A percentile compares a stretch with the other conserved stretches of the same genome.
These are phyloP conservation scores for Myxocyprinus asiaticus DNA, from an alignment of 2,113 vertebrate genomes.

Conservation along the genomic window DNA sequence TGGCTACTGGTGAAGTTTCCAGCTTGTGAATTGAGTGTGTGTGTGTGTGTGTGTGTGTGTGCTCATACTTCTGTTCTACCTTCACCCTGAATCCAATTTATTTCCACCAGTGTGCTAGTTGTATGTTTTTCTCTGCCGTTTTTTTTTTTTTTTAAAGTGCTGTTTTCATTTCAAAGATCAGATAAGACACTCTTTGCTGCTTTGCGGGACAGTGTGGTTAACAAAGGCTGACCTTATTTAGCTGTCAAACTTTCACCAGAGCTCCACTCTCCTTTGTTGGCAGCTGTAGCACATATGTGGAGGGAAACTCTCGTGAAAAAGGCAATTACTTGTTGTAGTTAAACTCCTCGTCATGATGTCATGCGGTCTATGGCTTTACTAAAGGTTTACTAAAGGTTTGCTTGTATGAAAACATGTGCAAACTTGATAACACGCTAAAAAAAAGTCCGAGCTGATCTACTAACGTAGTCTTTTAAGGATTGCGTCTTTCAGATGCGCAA, in stretches of 20 bases:
- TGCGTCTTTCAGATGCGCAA: too few species aligned
- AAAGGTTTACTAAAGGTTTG: too few species aligned
- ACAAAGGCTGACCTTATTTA: conserved; percentile 19
- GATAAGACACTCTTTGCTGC: conserved; percentile 43
- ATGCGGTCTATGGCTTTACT: not conserved
- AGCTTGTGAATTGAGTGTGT: not conserved
- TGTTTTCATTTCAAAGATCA: conserved; percentile 29
- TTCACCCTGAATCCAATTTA: not conserved
- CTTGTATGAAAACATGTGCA: too few species aligned
- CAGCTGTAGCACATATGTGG: not conserved
- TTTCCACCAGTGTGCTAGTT: not conserved
- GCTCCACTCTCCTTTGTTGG: not conserved
- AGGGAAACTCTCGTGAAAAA: not conserved
- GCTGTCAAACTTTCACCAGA: not conserved
- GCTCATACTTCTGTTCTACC: not conserved
- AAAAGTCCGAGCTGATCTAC: too few species aligned
- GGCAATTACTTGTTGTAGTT: not conserved
- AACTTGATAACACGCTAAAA: too few species aligned
- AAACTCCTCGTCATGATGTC: not conserved
- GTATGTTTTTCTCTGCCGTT: not conserved
- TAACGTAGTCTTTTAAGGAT: too few species aligned
- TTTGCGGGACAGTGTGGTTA: conserved; percentile 16
- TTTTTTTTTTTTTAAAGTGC: conserved; percentile 11
- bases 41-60: not conserved
- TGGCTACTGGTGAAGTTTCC: not conserved